phyloP scores from a whole-genome alignment of 2,113 vertebrate species.

The Falco punctatus region DNA sequence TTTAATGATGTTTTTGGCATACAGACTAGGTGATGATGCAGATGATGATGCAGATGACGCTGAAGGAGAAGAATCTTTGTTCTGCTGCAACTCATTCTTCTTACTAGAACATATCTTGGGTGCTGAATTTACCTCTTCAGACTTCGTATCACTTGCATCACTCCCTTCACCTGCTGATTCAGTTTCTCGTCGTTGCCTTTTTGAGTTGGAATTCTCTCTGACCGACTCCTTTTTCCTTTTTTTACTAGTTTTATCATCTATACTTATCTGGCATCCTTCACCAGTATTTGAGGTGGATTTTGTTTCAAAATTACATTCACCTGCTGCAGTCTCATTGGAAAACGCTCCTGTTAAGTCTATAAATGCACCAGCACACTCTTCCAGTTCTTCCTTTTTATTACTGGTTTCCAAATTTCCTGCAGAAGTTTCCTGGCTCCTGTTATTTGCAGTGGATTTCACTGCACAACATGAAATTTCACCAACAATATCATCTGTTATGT shows the following conservation, averaged over 20 bases:
- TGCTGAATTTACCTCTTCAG: slow-evolving; percentile 45
- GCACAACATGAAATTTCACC: slow-evolving; percentile 31
- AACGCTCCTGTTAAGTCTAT: slow-evolving; percentile 60
- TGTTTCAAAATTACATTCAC: slow-evolving; percentile 35
- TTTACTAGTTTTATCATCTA: slow-evolving; percentile 69
- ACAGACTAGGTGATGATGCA: slow-evolving; percentile 81
- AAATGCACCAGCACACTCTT: background rate
- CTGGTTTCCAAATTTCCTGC: background rate
- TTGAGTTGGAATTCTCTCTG: slow-evolving; percentile 47
- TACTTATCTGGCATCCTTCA: slow-evolving; percentile 27
- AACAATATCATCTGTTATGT: slow-evolving; percentile 54
- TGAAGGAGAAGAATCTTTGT: slow-evolving; percentile 40
- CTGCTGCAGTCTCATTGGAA: slow-evolving; percentile 12
- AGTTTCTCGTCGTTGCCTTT: slow-evolving; percentile 67
- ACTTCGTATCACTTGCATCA: background rate
- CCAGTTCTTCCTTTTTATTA: slow-evolving; percentile 39
- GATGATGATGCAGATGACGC: slow-evolving; percentile 42
- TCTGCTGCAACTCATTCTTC: slow-evolving; percentile 38
- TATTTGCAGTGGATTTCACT: background rate
- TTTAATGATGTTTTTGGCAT: slow-evolving; percentile 92
- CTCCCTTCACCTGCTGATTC: slow-evolving; percentile 45
- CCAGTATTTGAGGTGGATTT: slow-evolving; percentile 8
- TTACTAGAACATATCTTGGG: slow-evolving; percentile 23
- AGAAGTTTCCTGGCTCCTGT: background rate
- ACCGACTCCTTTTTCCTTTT: slow-evolving; percentile 69